These are phyloP conservation scores for Epizoanthus illoricatus DNA, from an alignment of 92 coral and sea anemone genomes.

Conservation along the genomic window DNA sequence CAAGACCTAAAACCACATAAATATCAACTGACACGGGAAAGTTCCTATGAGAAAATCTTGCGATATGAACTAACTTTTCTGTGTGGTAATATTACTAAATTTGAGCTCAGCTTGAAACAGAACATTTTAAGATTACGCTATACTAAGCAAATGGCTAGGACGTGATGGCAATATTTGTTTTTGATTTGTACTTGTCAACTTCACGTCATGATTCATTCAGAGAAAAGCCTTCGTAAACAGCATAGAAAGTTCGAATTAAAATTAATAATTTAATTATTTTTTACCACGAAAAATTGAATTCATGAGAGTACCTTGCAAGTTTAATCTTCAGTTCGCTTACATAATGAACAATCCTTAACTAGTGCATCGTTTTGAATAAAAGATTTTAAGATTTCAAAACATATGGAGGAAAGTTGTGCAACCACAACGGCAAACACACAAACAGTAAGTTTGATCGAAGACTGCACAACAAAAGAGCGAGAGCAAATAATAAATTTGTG, in stretches of 20 bases:
- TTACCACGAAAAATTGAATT: neutral
- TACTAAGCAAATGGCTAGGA: slow-evolving; percentile 8
- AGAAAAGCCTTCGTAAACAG: slow-evolving; percentile 13
- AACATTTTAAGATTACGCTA: neutral
- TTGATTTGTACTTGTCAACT: slow-evolving; percentile 15
- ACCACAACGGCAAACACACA: too few relatives aligned
- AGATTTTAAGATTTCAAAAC: too few relatives aligned
- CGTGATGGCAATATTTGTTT: slow-evolving; percentile 33
- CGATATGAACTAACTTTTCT: neutral
- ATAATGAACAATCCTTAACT: neutral
- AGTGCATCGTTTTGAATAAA: too few relatives aligned
- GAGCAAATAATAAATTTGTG: too few relatives aligned
- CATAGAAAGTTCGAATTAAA: neutral
- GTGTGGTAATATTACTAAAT: neutral
- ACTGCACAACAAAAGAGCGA: too few relatives aligned
- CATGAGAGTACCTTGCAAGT: neutral
- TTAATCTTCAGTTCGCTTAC: neutral
- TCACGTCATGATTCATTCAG: slow-evolving; percentile 15
- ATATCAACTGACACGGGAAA: slow-evolving; percentile 1
- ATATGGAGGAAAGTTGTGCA: too few relatives aligned
- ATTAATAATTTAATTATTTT: slow-evolving; percentile 10
- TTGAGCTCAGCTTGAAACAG: neutral
- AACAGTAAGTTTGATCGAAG: too few relatives aligned
- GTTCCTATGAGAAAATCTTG: neutral
- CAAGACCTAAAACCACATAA: slow-evolving; percentile 15